Conservation (phyloP, 2,113 vertebrate species). For the Haemorhous mexicanus region DNA sequence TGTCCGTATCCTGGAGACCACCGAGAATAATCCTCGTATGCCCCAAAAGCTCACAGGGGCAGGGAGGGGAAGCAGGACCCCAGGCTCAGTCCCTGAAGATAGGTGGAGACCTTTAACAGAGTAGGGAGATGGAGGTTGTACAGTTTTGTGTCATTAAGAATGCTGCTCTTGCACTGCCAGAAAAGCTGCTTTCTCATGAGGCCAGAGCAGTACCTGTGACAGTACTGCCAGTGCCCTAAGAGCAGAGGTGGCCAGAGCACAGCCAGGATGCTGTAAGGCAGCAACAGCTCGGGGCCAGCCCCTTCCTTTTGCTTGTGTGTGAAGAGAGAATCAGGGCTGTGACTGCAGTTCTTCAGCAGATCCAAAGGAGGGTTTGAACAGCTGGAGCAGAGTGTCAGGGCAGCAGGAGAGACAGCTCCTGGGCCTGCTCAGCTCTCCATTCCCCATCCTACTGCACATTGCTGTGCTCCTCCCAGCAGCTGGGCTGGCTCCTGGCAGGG, state of each 20-base stretch:
- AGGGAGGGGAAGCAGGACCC: neutral
- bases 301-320: neutral
- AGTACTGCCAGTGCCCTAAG: neutral
- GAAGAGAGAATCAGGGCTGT: neutral
- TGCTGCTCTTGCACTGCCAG: neutral
- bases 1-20: neutral
- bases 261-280: neutral
- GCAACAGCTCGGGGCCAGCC: rapidly evolving
- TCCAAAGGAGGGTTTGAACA: neutral
- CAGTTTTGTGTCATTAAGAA: neutral
- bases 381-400: neutral
- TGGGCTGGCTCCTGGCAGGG: neutral
- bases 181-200: neutral
- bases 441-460: neutral
- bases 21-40: rapidly evolving
- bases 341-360: neutral
- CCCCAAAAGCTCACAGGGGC: neutral
- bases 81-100: neutral
- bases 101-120: neutral
- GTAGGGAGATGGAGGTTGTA: neutral
- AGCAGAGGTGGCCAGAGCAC: neutral
- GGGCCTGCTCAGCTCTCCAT: neutral
- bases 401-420: neutral
- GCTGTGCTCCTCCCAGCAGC: neutral
- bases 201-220: neutral